Percentiles rank a stretch among this genome's conserved stretches.
phyloP scores from a whole-genome alignment of 1,140 invertebrate species.

The Stegodyphus dumicola region DNA sequence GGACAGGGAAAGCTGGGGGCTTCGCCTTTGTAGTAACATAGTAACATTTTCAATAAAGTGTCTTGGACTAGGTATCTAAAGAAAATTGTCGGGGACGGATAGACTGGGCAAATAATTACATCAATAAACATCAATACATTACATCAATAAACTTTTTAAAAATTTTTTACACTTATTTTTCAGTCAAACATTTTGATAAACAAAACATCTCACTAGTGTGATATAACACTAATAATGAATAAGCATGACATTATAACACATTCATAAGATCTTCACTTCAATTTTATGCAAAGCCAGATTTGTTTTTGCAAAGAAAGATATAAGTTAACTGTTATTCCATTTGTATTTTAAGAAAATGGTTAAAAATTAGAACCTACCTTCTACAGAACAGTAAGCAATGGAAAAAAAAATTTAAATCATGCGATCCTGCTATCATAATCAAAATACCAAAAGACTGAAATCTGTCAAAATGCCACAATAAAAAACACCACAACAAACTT shows the following conservation, averaged over 20 bases:
- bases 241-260: too few species aligned
- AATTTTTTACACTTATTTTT: background rate
- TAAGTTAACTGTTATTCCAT: background rate
- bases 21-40: too few species aligned
- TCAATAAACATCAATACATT: background rate
- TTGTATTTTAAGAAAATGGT: background rate
- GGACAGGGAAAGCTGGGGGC: too few species aligned
- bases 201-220: background rate
- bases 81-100: too few species aligned
- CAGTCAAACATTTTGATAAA: background rate
- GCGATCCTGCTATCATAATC: too few species aligned
- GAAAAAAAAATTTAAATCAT: background rate
- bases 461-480: too few species aligned
- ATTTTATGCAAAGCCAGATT: background rate
- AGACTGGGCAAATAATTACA: too few species aligned
- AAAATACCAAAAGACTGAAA: too few species aligned
- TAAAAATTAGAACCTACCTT: background rate
- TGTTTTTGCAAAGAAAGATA: background rate
- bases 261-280: background rate
- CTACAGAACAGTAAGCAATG: background rate
- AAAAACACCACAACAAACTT: too few species aligned
- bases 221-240: background rate
- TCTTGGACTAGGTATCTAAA: too few species aligned
- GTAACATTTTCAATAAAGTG: too few species aligned
- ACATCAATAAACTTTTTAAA: background rate